Evolutionary conservation across 2,113 vertebrate genomes (phyloP), one percentile per base, ranked within the genome.

Genomic region (Panthera leo): DNA sequence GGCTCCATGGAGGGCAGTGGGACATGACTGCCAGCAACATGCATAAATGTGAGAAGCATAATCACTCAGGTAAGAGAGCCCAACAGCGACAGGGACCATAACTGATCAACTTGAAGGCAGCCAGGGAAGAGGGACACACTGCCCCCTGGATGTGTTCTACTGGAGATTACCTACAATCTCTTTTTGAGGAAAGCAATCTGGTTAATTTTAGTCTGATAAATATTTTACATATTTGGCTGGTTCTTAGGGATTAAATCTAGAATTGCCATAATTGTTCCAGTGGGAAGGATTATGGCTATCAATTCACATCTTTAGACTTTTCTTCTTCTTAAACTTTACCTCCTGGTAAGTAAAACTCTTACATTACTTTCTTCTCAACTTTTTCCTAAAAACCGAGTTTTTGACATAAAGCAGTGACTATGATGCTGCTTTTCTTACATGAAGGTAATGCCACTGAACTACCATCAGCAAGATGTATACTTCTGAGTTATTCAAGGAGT

Each of bases 331-430:
- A n/a, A 85, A 36, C 55, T 76, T 94, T 7, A 85, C 53, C 5
- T 91, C 29, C 76, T 85, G 42, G 21, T 65, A 63, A 29, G 36
- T 48, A 51, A 95, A 85, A 78, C 9, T 73, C 14, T 96, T 63
- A 16, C 0, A 53, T 78, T 68, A 71, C 11, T 91, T 94, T 91
- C 55, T 70, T 93, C n/a, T 55, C 51, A 89, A 14, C 13, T 61
- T 92, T 95, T 95, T 92, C 48, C 21, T 68, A 84, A 94, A 31
- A 95, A 63, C 42, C 45, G 39, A 27, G 21, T 55, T 61, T 83
- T 48, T 94, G 31, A 65, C 91, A 36, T 29, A 39, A 68, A 65
- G 9, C 85, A 65, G 34, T 53, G 29, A 89, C 15, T 31, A 2
- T 51, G 31, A 11, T 14, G 13, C 53, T 71, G 34, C 29, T 29